Base-by-base conservation (phyloP, 1,140 invertebrate genomes). In the Cydia pomonella region DNA sequence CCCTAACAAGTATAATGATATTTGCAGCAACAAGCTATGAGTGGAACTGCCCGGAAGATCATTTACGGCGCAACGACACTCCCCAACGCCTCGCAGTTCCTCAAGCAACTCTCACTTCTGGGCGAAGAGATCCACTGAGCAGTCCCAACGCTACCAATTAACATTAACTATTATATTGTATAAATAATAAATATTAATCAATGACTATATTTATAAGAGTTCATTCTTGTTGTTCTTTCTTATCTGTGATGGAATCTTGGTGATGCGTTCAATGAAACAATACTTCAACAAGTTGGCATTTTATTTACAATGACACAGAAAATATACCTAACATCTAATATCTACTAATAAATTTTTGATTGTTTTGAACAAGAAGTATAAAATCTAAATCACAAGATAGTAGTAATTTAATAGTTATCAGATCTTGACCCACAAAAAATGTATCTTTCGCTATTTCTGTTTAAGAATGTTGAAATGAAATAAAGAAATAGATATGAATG, bases 31-130 rank as follows among this genome's bases (percentile, higher is more conserved):
- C 96, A 96, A 89, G 95, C 96, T 85, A 94, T 94, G 82, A 95
- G 95, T 84, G 96, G 94, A 78, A 95, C 92, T 63, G 94, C 95
- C 44, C 97, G 97, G 91, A 95, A 96, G 86, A 96, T 99, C 66
- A 97, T 98, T 38, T 99, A 99, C 90, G 99, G 99, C 33, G 97
- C 97, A 75, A 98, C 98, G 69, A 98, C 98, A 71, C 93, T 99
- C 73, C 96, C 96, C 73, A 99, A 98, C 94, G 97, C 98, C 9
- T 95, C 95, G 80, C 97, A 99, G 88, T 99, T 99, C 93, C 93
- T 99, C 50, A 97, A 97, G 92, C 98, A 99, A 94, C 94, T 99
- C 13, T 95, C 96, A 33, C 93, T 96, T 7, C 83, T 97, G 50
- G 96, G 96, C 53, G 95, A 96, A 88, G 96, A 97, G 86, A 93